Conservation (phyloP, 2,888 invertebrate species). For the Dasypogon diadema region DNA sequence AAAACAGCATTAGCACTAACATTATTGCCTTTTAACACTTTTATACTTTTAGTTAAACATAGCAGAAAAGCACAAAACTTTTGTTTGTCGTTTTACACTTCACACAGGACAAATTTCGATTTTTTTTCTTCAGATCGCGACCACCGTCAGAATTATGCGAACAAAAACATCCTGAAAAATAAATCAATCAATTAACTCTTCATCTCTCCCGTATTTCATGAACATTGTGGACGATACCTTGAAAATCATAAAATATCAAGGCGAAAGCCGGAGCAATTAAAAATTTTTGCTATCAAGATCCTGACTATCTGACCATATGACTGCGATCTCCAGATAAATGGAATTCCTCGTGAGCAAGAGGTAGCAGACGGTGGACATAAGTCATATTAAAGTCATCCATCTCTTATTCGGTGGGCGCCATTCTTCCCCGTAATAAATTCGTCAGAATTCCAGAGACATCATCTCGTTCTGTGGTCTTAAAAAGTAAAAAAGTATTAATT, state of each 20-base stretch:
- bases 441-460: constrained; percentile 60
- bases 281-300: constrained; percentile 50
- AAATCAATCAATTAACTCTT: constrained; percentile 69
- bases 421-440: constrained; percentile 65
- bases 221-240: not conserved
- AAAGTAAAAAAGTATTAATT: too few species aligned
- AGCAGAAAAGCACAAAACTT: too few species aligned
- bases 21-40: too few species aligned
- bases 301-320: too few species aligned
- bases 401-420: constrained; percentile 65
- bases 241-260: not conserved
- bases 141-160: too few species aligned
- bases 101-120: too few species aligned
- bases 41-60: too few species aligned
- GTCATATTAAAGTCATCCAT: constrained; percentile 54
- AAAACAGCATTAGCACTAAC: too few species aligned
- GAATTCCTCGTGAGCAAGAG: constrained; percentile 51
- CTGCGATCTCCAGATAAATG: constrained; percentile 51
- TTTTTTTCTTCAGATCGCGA: too few species aligned
- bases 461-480: constrained; percentile 10
- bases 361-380: constrained; percentile 47
- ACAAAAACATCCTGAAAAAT: constrained; percentile 62
- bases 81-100: too few species aligned
- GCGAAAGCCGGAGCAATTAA: constrained; percentile 41
- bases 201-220: constrained; percentile 56